phyloP scores from a whole-genome alignment of 1,140 invertebrate species.

The Portunus trituberculatus region DNA sequence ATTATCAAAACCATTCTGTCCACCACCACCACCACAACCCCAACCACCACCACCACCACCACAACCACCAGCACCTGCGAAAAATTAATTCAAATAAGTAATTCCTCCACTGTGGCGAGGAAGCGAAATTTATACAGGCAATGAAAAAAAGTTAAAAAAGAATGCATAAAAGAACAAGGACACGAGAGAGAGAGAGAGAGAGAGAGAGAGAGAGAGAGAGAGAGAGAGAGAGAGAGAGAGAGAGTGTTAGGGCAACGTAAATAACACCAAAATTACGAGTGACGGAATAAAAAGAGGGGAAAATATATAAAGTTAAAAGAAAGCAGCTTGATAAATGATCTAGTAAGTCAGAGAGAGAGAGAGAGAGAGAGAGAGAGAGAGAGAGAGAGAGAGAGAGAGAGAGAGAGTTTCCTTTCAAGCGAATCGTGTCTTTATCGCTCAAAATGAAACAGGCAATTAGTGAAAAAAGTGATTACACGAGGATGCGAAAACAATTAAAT shows the following conservation, averaged over 20 bases:
- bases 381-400: conserved; percentile 35
- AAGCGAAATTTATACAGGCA: no score
- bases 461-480: not conserved
- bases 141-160: not conserved
- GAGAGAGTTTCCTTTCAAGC: not conserved
- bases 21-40: no score
- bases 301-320: not conserved
- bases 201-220: conserved; percentile 43
- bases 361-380: conserved; percentile 45
- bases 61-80: no score
- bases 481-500: no score
- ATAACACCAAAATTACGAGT: not conserved
- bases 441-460: not conserved
- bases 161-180: not conserved
- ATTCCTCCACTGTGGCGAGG: no score
- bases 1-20: no score
- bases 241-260: not conserved
- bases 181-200: not conserved
- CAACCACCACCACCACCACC: no score
- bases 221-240: conserved; percentile 45
- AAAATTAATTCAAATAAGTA: no score
- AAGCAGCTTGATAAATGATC: not conserved
- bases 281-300: not conserved
- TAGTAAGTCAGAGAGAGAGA: conserved; percentile 18
- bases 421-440: no score